Base-by-base conservation (phyloP, 2,797 vertebrate genomes). In the Masticophis lateralis region DNA sequence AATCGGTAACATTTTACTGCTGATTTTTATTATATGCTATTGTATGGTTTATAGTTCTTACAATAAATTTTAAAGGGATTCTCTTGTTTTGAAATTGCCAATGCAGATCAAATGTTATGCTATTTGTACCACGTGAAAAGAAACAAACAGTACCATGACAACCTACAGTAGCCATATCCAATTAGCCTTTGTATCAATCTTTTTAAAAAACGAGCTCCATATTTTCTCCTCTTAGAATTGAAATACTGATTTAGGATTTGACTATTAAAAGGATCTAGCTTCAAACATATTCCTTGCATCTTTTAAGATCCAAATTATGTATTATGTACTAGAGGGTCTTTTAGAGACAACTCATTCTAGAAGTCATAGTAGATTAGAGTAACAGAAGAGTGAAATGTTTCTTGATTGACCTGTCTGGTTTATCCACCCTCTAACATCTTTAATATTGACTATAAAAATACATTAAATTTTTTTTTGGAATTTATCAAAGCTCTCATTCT, bases 91-190 rank as follows among this genome's bases (percentile, higher is more conserved):
- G 2, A 83, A 28, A 47, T 89, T 59, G 56, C 10, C n/a, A 37
- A 57, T 12, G 11, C 18, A 53, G 69, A 74, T 66, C 11, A 66
- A 28, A 13, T 66, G 32, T 74, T 37, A 3, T 32, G 14, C 18
- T 90, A 28, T 51, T 22, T 66, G 74, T 3, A 74, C 92, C 27
- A 59, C 32, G 25, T 25, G 28, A n/a, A n/a, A 87, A 93, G 51
- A 90, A 90, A 57, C 89, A 86, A 92, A 28, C 16, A 69, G 60
- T 89, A 59, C 91, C 66, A 83, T 61, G 57, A 47, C 87, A 89
- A 86, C 57, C n/a, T 92, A 59, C 57, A 59, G 57, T 59, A 89
- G 16, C 25, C 28, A 59, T 87, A 37, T 12, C 7, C n/a, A 90
- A 90, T 90, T 87, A 87, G 60, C 37, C 25, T 87, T 87, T 57